phyloP scores from a whole-genome alignment of 2,797 vertebrate species.

The Pangasius mekongensis region DNA sequence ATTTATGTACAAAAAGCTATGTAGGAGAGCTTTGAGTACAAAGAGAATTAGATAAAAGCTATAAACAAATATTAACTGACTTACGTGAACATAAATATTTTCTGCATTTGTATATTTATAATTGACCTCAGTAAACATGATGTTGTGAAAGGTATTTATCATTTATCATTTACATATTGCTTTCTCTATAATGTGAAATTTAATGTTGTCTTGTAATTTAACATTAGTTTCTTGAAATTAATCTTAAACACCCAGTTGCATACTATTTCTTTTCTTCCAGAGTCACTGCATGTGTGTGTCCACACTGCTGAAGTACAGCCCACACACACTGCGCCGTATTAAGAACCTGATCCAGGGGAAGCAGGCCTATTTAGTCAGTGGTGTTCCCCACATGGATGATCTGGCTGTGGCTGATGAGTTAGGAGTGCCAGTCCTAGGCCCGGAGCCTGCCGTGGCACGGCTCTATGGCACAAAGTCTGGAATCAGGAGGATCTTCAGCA shows the following conservation, averaged over 20 bases:
- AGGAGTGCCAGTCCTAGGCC: conserved; percentile 81
- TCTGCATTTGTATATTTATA: background rate
- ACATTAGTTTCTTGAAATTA: background rate
- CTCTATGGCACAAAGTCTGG: conserved; percentile 85
- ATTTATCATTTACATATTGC: background rate
- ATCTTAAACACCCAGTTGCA: background rate
- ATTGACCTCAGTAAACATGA: background rate
- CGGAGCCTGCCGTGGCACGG: conserved; percentile 80
- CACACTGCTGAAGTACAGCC: conserved; percentile 88
- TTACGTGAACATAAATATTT: background rate
- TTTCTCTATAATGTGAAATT: background rate
- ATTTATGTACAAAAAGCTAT: conserved; percentile 55
- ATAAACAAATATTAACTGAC: background rate
- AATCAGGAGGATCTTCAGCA: conserved; percentile 79
- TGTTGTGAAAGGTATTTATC: background rate
- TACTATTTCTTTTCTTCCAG: conserved; percentile 54
- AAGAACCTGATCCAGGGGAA: conserved; percentile 79
- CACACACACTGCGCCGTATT: conserved; percentile 81
- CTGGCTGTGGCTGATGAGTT: conserved; percentile 86
- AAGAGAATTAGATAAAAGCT: conserved; percentile 1
- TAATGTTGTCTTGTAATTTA: background rate
- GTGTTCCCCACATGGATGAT: conserved; percentile 83
- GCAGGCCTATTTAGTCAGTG: conserved; percentile 82
- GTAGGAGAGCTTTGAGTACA: conserved; percentile 7
- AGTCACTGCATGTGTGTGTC: conserved; percentile 78